These are phyloP conservation scores for Loris lydekkerianus DNA, from an alignment of 2,797 vertebrate genomes.

Conservation along the genomic window DNA sequence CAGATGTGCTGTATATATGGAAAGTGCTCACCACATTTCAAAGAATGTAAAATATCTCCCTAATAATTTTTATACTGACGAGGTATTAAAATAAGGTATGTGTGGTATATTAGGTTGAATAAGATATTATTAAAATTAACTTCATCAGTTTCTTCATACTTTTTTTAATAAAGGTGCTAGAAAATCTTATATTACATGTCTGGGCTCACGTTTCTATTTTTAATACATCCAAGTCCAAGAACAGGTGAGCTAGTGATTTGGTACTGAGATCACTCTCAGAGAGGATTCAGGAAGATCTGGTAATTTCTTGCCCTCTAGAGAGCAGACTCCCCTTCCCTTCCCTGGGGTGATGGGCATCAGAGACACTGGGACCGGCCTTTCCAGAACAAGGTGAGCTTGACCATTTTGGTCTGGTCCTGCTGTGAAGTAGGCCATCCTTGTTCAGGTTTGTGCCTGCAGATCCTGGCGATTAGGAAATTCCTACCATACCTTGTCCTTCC, in stretches of 20 bases:
- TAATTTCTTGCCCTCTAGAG: neutral
- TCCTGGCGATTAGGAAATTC: constrained; percentile 54
- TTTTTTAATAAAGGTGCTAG: neutral
- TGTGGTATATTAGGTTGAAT: neutral
- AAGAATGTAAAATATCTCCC: neutral
- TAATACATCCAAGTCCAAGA: constrained; percentile 40
- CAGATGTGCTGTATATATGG: neutral
- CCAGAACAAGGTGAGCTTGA: neutral
- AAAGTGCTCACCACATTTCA: neutral
- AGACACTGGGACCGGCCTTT: neutral
- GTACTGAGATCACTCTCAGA: constrained; percentile 18
- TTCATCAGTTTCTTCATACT: neutral
- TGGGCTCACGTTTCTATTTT: neutral
- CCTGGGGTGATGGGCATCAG: constrained; percentile 28
- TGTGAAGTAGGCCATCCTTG: neutral
- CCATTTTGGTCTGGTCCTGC: neutral
- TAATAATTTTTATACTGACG: neutral
- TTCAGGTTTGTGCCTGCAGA: constrained; percentile 37
- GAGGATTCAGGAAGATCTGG: neutral
- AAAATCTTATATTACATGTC: neutral
- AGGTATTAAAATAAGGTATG: neutral
- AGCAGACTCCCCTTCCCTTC: neutral
- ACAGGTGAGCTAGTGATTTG: constrained; percentile 14
- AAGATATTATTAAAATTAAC: neutral
- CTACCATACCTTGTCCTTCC: neutral